phyloP scores from a whole-genome alignment of 2,797 vertebrate genomes.

The Protosalanx chinensis region DNA sequence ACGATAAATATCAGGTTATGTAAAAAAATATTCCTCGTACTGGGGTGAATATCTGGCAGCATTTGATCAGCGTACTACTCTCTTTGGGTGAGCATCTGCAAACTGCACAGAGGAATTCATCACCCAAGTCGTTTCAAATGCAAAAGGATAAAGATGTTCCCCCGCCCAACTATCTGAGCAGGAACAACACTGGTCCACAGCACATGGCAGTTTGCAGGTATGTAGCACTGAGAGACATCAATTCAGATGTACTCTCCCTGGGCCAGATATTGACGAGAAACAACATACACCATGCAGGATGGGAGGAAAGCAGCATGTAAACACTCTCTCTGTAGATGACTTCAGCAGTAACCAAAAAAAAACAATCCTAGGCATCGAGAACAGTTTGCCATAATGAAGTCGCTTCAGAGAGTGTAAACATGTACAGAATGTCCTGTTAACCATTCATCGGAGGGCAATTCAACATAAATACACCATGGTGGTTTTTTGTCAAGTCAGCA shows the following conservation, averaged over 20 bases:
- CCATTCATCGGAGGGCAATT: too few species aligned
- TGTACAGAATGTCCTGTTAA: too few species aligned
- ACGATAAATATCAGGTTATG: constrained; percentile 38
- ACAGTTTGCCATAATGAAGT: too few species aligned
- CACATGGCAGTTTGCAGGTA: constrained; percentile 3
- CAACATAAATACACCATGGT: too few species aligned
- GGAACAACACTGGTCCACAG: constrained; percentile 10
- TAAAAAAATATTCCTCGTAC: constrained; percentile 32
- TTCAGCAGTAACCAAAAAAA: too few species aligned
- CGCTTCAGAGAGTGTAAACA: too few species aligned
- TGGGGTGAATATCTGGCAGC: constrained; percentile 24
- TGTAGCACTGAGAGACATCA: constrained; percentile 2
- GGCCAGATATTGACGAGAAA: not conserved
- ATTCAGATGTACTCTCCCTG: not conserved
- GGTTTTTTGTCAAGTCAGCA: too few species aligned
- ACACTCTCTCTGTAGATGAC: too few species aligned
- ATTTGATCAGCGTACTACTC: constrained; percentile 31
- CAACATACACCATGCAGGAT: not conserved
- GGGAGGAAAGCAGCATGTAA: not conserved
- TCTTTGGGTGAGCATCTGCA: not conserved
- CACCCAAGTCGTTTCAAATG: constrained; percentile 38
- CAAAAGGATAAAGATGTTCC: constrained; percentile 45
- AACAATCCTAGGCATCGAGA: too few species aligned
- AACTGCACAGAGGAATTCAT: constrained; percentile 35
- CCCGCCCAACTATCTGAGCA: too few species aligned